These are phyloP conservation scores for Mormyrops boulengeri DNA, from an alignment of 2,797 vertebrate genomes.

Conservation along the genomic window DNA sequence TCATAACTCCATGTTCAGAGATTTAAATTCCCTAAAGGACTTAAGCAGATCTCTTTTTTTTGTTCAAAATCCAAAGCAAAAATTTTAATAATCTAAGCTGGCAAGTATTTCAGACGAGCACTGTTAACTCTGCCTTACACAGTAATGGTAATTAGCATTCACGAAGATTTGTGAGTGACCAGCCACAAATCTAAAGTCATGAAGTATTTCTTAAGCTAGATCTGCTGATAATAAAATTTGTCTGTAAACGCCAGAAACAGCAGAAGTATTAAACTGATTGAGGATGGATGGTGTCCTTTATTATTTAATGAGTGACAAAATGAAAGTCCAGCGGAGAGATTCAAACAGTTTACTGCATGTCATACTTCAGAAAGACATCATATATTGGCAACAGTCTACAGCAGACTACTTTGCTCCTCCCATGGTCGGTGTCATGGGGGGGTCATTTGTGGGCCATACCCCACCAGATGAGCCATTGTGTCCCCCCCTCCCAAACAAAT, in stretches of 20 bases:
- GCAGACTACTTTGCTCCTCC: not conserved
- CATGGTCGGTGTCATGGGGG: not conserved
- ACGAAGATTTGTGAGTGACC: not conserved
- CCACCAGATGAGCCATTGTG: not conserved
- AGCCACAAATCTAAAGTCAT: not conserved
- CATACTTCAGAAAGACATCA: not conserved
- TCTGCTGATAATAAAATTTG: not conserved
- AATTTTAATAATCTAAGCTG: not conserved
- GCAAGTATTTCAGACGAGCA: not conserved
- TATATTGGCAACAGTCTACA: not conserved
- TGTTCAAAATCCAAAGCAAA: not conserved
- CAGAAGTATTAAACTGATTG: not conserved
- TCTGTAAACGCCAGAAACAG: not conserved
- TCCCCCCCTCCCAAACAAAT: not conserved
- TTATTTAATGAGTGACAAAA: not conserved
- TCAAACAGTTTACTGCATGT: not conserved
- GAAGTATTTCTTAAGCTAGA: not conserved
- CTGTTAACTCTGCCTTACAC: not conserved
- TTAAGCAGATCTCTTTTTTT: not conserved
- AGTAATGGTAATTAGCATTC: not conserved
- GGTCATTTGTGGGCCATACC: not conserved
- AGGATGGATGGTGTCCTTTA: not conserved
- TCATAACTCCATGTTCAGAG: slow-evolving; percentile 9
- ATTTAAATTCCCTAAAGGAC: not conserved
- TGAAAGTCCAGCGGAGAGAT: not conserved